A percentile compares a stretch with the other conserved stretches of the same genome.
Conservation (phyloP, 2,797 vertebrate species). For the Lagodon rhomboides region DNA sequence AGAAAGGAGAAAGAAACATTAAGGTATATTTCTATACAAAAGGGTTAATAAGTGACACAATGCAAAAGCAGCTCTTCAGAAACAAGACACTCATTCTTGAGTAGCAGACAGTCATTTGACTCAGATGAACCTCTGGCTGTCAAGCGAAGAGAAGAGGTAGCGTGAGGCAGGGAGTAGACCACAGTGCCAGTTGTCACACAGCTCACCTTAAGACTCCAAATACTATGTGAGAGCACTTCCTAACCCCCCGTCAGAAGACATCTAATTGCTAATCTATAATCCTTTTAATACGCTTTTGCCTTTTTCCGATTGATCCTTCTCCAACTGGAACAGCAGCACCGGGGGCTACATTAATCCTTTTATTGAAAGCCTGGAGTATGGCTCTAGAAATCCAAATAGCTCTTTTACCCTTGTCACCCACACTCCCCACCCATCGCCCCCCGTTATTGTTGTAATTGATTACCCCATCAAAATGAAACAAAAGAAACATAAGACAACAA, state of each 20-base stretch:
- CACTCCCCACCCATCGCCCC: slow-evolving; percentile 51
- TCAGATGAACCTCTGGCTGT: slow-evolving; percentile 34
- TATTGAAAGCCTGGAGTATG: slow-evolving; percentile 88
- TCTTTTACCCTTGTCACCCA: slow-evolving; percentile 76
- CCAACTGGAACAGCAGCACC: slow-evolving; percentile 90
- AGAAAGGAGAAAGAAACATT: background rate
- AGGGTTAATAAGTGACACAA: background rate
- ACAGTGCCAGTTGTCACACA: slow-evolving; percentile 73
- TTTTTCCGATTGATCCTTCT: slow-evolving; percentile 94
- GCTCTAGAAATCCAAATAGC: slow-evolving; percentile 82
- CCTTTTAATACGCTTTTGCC: slow-evolving; percentile 92
- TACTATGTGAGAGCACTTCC: slow-evolving; percentile 80
- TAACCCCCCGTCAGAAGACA: slow-evolving; percentile 90
- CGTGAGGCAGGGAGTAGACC: slow-evolving; percentile 21
- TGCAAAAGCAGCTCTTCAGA: background rate
- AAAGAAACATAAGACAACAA: slow-evolving; percentile 51
- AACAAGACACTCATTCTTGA: background rate
- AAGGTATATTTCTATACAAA: background rate
- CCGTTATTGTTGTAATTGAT: slow-evolving; percentile 79
- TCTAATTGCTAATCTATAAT: slow-evolving; percentile 99
- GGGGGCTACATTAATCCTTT: slow-evolving; percentile 94
- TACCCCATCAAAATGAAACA: slow-evolving; percentile 71
- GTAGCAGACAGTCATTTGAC: slow-evolving; percentile 4
- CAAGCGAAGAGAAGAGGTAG: slow-evolving; percentile 20
- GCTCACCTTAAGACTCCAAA: slow-evolving; percentile 84